These are phyloP conservation scores for Peromyscus melanophrys DNA, from an alignment of 2,797 vertebrate species.

Conservation along the genomic window DNA sequence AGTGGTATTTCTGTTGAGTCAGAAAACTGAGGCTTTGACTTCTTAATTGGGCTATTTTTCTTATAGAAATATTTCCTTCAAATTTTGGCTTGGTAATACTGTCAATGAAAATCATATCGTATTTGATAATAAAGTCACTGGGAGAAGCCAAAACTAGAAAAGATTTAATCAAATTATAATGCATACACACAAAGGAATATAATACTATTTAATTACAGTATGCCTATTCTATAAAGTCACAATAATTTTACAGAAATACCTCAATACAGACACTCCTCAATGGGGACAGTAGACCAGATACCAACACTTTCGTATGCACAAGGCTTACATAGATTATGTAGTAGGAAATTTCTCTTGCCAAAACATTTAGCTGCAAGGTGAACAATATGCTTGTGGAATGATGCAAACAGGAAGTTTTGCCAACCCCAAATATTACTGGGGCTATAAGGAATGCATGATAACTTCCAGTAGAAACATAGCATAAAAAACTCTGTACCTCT, in stretches of 20 bases:
- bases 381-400: neutral
- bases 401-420: neutral
- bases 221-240: neutral
- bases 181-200: neutral
- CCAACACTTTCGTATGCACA: neutral
- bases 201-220: neutral
- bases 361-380: neutral
- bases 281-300: neutral
- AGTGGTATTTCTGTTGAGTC: fast-evolving
- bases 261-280: neutral
- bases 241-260: neutral
- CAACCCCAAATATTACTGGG: neutral
- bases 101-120: neutral
- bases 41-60: neutral
- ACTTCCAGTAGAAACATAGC: neutral
- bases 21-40: neutral
- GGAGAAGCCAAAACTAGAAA: neutral
- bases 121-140: neutral
- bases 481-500: neutral
- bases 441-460: neutral
- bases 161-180: neutral
- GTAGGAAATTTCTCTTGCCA: neutral
- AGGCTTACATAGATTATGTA: neutral
- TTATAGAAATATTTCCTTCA: neutral
- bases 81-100: neutral